These are phyloP conservation scores for Sinopyrophorus schimmeli DNA, from an alignment of 2,888 invertebrate genomes.

Conservation along the genomic window DNA sequence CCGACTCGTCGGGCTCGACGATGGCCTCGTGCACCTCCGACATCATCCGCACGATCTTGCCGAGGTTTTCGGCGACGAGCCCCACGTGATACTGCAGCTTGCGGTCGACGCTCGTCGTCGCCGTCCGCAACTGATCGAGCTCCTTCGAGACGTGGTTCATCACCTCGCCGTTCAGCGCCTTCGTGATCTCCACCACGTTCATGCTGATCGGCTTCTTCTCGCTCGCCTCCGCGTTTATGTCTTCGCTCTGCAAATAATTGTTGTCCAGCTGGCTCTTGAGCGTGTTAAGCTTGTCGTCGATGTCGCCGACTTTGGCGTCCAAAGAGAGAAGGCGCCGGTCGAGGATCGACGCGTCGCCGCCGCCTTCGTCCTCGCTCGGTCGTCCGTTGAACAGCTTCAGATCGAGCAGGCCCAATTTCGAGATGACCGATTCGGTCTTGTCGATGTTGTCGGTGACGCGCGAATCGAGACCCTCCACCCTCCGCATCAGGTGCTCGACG, in stretches of 20 bases:
- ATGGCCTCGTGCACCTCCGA: constrained; percentile 82
- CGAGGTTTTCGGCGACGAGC: constrained; percentile 79
- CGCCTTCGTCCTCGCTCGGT: constrained; percentile 24
- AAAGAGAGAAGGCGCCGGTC: constrained; percentile 70
- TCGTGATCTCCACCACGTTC: constrained; percentile 81
- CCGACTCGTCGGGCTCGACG: constrained; percentile 70
- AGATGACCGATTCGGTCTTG: constrained; percentile 82
- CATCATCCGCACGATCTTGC: constrained; percentile 76
- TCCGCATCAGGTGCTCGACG: constrained; percentile 82
- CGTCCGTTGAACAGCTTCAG: constrained; percentile 71
- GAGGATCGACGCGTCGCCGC: constrained; percentile 57
- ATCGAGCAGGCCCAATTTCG: constrained; percentile 75
- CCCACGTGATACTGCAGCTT: constrained; percentile 85
- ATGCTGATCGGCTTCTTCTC: constrained; percentile 85
- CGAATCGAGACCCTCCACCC: constrained; percentile 81
- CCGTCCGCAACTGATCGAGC: constrained; percentile 75
- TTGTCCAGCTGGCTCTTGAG: constrained; percentile 83
- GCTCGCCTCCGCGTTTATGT: constrained; percentile 84
- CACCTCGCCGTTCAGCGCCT: constrained; percentile 80
- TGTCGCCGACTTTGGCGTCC: constrained; percentile 82
- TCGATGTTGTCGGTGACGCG: constrained; percentile 82
- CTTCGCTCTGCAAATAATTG: constrained; percentile 78
- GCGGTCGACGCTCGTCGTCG: constrained; percentile 76
- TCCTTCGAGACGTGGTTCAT: constrained; percentile 81
- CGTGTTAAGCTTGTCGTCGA: constrained; percentile 76